These are phyloP conservation scores for Leucoraja ocellata DNA, from an alignment of 2,797 vertebrate genomes.

Conservation along the genomic window DNA sequence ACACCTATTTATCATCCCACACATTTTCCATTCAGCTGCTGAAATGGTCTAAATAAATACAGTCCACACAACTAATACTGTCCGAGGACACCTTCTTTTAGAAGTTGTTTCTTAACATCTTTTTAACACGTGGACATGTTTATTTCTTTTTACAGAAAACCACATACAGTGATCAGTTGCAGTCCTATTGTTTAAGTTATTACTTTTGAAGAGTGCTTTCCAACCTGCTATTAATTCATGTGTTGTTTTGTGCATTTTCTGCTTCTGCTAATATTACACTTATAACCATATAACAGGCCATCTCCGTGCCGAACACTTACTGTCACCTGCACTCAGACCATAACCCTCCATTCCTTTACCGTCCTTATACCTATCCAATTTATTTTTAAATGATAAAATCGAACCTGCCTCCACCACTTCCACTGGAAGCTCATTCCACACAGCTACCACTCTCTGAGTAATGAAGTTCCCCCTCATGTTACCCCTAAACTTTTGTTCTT, in stretches of 20 bases:
- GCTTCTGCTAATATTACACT: background rate
- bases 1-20: background rate
- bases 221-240: background rate
- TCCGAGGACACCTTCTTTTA: background rate
- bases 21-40: background rate
- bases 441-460: too few species aligned
- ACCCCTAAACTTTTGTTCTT: too few species aligned
- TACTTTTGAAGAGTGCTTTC: background rate
- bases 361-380: too few species aligned
- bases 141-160: background rate
- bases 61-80: background rate
- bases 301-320: too few species aligned
- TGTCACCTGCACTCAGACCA: too few species aligned
- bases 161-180: background rate
- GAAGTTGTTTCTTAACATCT: background rate
- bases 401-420: too few species aligned
- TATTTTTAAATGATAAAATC: too few species aligned
- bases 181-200: background rate
- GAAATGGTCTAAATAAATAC: background rate
- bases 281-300: too few species aligned
- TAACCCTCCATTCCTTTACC: too few species aligned
- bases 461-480: too few species aligned
- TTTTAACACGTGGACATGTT: background rate
- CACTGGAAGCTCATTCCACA: too few species aligned
- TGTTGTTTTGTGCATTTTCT: background rate